Evolutionary conservation across 2,888 invertebrate genomes (phyloP), one percentile per base, ranked within the genome.

Genomic region (Synergus umbraculus): DNA sequence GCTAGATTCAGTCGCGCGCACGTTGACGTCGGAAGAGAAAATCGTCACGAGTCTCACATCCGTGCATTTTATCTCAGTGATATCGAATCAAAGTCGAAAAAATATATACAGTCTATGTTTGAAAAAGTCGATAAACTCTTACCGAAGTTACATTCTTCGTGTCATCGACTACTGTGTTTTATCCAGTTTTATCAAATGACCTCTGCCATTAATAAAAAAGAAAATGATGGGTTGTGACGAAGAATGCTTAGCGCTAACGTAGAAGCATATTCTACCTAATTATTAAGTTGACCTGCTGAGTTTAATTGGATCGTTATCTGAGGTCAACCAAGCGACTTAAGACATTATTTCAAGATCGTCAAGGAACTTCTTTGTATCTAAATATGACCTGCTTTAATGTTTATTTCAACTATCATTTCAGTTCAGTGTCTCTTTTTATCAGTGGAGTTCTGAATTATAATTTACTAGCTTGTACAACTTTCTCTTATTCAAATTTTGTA

Each of bases 261-360:
- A 49, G 54, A 73, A 69, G 54, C 37, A 13, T 54, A 73, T 73
- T 73, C 37, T 73, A 82, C 85, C 84, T 86, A 88, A 88, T 88
- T 88, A 88, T 88, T 87, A 85, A 86, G 83, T 86, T 85, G 89
- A 88, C 87, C 87, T 83, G 85, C 76, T 65, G 82, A 85, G 86
- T 87, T 87, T 88, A 88, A 89, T 86, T 88, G 87, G 86, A 86
- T 86, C 83, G 88, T 87, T 88, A 88, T 89, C 89, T 84, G 77
- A 85, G 88, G 87, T 89, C 88, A 86, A 76, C 82, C 82, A 66
- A 78, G 77, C 76, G 79, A 76, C 81, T 82, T 83, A 76, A 77
- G 79, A 84, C 83, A 77, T 86, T 83, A 84, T 86, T 84, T 81
- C 78, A 78, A 82, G 79, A 81, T 78, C 80, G 80, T 82, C 80